These are phyloP conservation scores for Dione juno DNA, from an alignment of 2,888 invertebrate genomes.

Conservation along the genomic window DNA sequence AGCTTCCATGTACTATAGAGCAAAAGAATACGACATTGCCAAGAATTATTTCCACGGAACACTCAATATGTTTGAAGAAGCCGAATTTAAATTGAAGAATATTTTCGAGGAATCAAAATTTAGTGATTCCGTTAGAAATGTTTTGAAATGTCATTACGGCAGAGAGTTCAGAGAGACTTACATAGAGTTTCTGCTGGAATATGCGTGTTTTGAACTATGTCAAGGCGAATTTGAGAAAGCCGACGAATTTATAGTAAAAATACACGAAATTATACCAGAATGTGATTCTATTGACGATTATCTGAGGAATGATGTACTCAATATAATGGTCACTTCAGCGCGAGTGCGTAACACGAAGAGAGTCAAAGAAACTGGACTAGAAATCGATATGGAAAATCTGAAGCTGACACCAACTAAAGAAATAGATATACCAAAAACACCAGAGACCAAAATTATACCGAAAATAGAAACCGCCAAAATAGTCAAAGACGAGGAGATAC, in stretches of 20 bases:
- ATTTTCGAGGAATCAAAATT: conserved; percentile 46
- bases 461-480: conserved; percentile 49
- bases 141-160: conserved; percentile 45
- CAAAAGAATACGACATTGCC: conserved; percentile 63
- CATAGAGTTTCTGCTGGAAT: conserved; percentile 61
- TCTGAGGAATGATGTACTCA: conserved; percentile 61
- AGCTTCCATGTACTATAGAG: conserved; percentile 62
- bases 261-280: conserved; percentile 63
- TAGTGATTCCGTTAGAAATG: conserved; percentile 55
- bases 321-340: conserved; percentile 62
- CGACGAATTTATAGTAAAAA: conserved; percentile 60
- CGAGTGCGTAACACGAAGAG: conserved; percentile 52
- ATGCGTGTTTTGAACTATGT: conserved; percentile 63
- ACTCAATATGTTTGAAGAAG: conserved; percentile 49
- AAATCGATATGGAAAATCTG: conserved; percentile 57
- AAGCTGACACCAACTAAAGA: conserved; percentile 54
- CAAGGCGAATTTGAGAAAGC: conserved; percentile 52
- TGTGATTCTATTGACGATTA: conserved; percentile 49
- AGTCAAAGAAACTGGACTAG: conserved; percentile 48
- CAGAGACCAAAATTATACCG: conserved; percentile 54
- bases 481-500: conserved; percentile 67
- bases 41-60: conserved; percentile 66
- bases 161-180: conserved; percentile 53
- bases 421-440: conserved; percentile 38
- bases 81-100: conserved; percentile 53